Evolutionary conservation across 2,888 invertebrate genomes (phyloP).

Genomic region (Andrena hattorfiana): DNA sequence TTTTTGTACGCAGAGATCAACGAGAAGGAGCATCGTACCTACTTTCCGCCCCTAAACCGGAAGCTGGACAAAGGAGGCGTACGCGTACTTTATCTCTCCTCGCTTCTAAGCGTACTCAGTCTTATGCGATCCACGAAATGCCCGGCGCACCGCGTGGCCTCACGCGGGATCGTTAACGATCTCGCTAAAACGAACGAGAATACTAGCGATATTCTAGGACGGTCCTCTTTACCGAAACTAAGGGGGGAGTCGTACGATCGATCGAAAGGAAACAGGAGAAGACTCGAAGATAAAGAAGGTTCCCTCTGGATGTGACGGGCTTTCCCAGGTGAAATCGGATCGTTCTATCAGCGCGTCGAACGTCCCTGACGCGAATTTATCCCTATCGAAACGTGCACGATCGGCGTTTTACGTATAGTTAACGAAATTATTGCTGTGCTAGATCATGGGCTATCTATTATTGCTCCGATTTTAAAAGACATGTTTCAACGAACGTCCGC

Average conservation of each 20-base stretch:
- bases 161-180: conserved; percentile 50
- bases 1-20: conserved; percentile 32
- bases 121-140: conserved; percentile 59
- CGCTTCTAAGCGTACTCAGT: conserved; percentile 57
- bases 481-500: conserved; percentile 1
- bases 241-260: not conserved
- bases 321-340: too few species aligned
- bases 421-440: conserved; percentile 63
- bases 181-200: conserved; percentile 21
- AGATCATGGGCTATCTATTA: conserved; percentile 49
- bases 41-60: conserved; percentile 27
- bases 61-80: conserved; percentile 11
- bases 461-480: conserved; percentile 53
- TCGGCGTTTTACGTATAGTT: conserved; percentile 3
- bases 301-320: too few species aligned
- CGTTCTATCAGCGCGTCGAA: not conserved
- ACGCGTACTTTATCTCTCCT: not conserved
- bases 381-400: not conserved
- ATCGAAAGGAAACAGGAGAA: too few species aligned
- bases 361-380: not conserved
- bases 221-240: not conserved
- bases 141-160: conserved; percentile 48
- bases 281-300: too few species aligned
- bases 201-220: not conserved
- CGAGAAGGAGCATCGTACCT: conserved; percentile 10